Evolutionary conservation across 35 echinoderm and acorn worm species (phyloP).

Genomic region (Acanthaster planci): DNA sequence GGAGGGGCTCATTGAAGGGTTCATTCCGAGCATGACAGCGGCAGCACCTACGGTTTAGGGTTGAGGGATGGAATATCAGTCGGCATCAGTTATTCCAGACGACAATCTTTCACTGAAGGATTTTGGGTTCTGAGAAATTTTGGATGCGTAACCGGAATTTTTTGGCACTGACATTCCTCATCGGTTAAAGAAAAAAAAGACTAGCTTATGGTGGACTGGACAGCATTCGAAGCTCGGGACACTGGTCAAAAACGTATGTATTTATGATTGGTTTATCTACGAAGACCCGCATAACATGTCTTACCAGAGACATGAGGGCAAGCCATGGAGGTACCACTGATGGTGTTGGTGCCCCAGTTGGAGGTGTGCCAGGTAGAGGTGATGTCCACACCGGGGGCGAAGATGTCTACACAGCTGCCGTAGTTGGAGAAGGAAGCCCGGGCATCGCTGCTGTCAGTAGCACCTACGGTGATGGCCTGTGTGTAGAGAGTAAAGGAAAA

Average conservation of each 20-base stretch:
- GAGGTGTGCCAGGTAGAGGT: not conserved
- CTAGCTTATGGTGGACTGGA: no score
- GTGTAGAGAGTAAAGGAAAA: not conserved
- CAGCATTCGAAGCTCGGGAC: no score
- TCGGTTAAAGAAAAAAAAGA: no score
- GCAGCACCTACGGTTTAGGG: constrained; percentile 81
- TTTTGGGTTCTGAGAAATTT: no score
- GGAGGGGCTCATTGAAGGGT: constrained; percentile 43
- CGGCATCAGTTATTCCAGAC: no score
- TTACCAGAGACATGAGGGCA: constrained; percentile 24
- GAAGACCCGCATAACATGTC: not conserved
- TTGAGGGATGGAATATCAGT: no score
- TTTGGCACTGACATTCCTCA: no score
- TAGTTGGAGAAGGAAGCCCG: constrained; percentile 33
- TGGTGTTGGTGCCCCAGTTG: constrained; percentile 20
- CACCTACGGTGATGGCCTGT: constrained; percentile 26
- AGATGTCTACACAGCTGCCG: constrained; percentile 26
- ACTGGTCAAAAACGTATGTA: no score
- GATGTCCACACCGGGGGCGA: constrained; percentile 37
- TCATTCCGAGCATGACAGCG: constrained; percentile 49
- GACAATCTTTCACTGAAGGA: no score
- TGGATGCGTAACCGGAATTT: no score
- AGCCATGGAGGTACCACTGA: constrained; percentile 34
- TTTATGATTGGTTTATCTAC: not conserved
- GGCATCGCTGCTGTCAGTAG: constrained; percentile 28